Conservation (phyloP, 2,888 invertebrate genomes). For the Orthosia incerta region DNA sequence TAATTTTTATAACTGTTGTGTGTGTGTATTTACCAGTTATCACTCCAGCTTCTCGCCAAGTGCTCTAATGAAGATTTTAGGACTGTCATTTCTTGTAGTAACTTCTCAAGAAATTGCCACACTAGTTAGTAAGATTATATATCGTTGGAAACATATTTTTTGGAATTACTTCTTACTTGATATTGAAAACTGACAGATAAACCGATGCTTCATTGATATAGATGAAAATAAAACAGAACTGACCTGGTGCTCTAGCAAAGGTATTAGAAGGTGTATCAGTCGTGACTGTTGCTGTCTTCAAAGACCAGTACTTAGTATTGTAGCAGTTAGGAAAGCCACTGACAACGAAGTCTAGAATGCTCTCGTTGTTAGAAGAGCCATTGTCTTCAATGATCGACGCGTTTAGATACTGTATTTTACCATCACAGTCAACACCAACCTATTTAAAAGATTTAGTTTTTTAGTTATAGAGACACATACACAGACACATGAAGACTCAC, state of each 20-base stretch:
- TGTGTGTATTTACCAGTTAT: neutral
- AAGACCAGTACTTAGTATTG: slow-evolving; percentile 78
- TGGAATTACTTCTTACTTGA: neutral
- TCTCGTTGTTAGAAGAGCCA: slow-evolving; percentile 89
- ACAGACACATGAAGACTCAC: too few species aligned
- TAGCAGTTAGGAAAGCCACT: slow-evolving; percentile 91
- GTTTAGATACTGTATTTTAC: slow-evolving; percentile 92
- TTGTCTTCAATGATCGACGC: slow-evolving; percentile 86
- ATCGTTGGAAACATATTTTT: neutral
- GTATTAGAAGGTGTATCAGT: slow-evolving; percentile 93
- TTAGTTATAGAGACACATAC: neutral
- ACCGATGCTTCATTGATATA: neutral
- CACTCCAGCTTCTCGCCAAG: too few species aligned
- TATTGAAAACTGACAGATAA: neutral
- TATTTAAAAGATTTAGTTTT: slow-evolving; percentile 66
- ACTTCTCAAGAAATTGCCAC: neutral
- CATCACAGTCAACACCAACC: slow-evolving; percentile 92
- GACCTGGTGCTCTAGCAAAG: slow-evolving; percentile 93
- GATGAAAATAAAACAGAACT: slow-evolving; percentile 29
- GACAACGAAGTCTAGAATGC: slow-evolving; percentile 75
- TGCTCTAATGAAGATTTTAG: too few species aligned
- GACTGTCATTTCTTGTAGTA: neutral
- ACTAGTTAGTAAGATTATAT: neutral
- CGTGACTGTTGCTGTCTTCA: slow-evolving; percentile 79
- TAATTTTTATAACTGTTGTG: too few species aligned